phyloP scores from a whole-genome alignment of 2,113 vertebrate genomes.

The Furnarius figulus region DNA sequence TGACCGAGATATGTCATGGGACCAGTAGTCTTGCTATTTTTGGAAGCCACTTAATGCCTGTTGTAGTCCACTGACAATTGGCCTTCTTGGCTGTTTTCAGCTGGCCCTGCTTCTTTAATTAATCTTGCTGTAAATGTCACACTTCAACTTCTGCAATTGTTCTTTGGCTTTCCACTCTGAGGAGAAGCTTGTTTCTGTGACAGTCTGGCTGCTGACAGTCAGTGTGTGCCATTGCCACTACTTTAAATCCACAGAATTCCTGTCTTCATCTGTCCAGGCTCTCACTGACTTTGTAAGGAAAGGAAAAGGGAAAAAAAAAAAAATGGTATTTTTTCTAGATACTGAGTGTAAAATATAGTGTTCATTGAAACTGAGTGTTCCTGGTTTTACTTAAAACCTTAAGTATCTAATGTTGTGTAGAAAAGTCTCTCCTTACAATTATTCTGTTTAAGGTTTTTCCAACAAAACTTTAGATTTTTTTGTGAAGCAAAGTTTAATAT shows the following conservation, averaged over 20 bases:
- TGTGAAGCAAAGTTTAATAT: background rate
- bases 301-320: background rate
- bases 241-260: background rate
- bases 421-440: background rate
- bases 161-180: background rate
- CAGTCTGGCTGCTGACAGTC: background rate
- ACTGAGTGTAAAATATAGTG: background rate
- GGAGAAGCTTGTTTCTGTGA: background rate
- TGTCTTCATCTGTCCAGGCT: background rate
- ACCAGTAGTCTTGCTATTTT: background rate
- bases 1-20: background rate
- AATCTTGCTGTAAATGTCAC: constrained; percentile 10
- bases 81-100: background rate
- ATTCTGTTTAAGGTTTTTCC: background rate
- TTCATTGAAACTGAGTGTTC: background rate
- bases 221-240: background rate
- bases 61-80: constrained; percentile 27
- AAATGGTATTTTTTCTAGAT: background rate
- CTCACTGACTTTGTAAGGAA: background rate
- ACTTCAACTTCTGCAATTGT: constrained; percentile 21
- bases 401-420: background rate
- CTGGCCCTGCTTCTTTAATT: background rate
- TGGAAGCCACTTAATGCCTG: background rate
- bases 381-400: background rate
- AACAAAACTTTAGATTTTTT: background rate